phyloP scores from a whole-genome alignment of 2,888 invertebrate genomes.

The Folsomia manolachei region DNA sequence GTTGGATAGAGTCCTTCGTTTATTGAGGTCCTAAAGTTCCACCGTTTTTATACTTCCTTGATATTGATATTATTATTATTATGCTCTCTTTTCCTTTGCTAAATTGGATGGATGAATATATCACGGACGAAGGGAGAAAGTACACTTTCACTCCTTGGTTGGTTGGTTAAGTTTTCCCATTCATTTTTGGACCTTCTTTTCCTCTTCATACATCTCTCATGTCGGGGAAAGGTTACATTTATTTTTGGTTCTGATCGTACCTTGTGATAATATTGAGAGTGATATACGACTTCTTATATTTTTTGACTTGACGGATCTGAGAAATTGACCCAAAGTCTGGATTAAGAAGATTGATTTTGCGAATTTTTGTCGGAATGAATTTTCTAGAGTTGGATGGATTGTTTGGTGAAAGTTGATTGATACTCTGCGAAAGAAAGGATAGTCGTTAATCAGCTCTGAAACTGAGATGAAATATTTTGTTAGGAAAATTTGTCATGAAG shows the following conservation, averaged over 20 bases:
- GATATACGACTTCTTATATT: too few species aligned
- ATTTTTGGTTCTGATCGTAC: too few species aligned
- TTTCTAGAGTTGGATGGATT: too few species aligned
- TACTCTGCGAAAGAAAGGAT: too few species aligned
- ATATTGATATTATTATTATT: constrained; percentile 9
- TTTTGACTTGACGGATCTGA: too few species aligned
- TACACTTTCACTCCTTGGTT: not conserved
- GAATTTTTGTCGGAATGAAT: too few species aligned
- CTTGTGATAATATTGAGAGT: too few species aligned
- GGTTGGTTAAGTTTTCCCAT: not conserved
- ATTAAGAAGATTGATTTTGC: not conserved
- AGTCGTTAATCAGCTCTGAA: too few species aligned
- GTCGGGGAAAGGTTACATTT: not conserved
- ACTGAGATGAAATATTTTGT: too few species aligned
- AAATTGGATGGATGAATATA: not conserved
- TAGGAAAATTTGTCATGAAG: too few species aligned
- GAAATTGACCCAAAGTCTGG: not conserved
- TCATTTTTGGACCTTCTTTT: not conserved
- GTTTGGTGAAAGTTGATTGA: too few species aligned
- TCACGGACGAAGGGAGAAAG: not conserved
- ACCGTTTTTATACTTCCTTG: not conserved
- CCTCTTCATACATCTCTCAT: not conserved
- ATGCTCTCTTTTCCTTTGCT: not conserved
- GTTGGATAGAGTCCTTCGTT: not conserved
- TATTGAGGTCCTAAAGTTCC: not conserved